Percentiles rank a stretch among this genome's conserved stretches.
Conservation (phyloP, 2,888 invertebrate genomes). For the Protonemura montana region DNA sequence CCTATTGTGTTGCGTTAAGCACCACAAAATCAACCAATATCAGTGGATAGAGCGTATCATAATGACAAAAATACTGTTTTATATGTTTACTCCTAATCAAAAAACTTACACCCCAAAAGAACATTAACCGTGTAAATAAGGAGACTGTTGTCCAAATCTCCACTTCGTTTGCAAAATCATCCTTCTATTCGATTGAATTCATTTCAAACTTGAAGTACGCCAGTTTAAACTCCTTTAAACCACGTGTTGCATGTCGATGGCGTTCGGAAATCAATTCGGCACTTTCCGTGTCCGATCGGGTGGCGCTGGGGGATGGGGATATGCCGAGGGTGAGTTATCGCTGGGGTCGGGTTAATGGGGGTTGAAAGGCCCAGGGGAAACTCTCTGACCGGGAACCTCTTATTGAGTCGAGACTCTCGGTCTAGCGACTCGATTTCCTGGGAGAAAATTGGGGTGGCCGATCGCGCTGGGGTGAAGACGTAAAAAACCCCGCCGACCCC, state of each 20-base stretch:
- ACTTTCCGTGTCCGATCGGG: slow-evolving; percentile 29
- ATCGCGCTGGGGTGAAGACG: slow-evolving; percentile 8
- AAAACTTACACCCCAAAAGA: too few relatives aligned
- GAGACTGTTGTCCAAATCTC: too few relatives aligned
- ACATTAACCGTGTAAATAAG: too few relatives aligned
- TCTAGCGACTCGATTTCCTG: not conserved
- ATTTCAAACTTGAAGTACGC: not conserved
- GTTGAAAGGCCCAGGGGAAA: slow-evolving; percentile 33
- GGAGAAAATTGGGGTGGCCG: not conserved
- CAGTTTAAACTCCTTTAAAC: not conserved
- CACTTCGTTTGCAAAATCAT: not conserved
- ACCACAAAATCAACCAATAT: too few relatives aligned
- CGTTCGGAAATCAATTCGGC: slow-evolving; percentile 38
- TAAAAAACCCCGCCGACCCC: not conserved
- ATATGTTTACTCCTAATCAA: too few relatives aligned
- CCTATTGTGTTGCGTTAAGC: too few relatives aligned
- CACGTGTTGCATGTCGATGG: slow-evolving; percentile 16
- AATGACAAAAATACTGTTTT: too few relatives aligned
- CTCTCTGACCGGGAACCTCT: slow-evolving; percentile 33
- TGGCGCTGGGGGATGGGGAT: not conserved
- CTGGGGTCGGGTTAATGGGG: slow-evolving; percentile 16
- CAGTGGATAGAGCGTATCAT: too few relatives aligned
- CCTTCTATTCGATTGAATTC: not conserved
- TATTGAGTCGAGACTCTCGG: slow-evolving; percentile 18
- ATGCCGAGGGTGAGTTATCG: not conserved